Percentiles rank a stretch among this genome's conserved stretches.
phyloP scores from a whole-genome alignment of 2,888 invertebrate species.

The Rapana venosa region DNA sequence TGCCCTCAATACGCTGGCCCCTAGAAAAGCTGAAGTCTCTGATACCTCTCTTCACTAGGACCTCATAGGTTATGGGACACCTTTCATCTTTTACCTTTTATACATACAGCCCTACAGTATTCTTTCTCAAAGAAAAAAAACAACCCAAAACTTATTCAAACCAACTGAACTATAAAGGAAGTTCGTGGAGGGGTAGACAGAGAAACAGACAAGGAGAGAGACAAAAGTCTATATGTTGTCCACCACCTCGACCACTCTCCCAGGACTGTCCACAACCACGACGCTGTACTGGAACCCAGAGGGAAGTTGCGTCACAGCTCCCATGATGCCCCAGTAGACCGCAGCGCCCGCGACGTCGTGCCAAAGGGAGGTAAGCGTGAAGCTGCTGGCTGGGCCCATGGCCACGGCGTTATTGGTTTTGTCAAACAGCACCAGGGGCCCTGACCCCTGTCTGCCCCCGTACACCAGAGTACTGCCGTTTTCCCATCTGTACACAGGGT shows the following conservation, averaged over 20 bases:
- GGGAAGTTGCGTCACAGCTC: conserved; percentile 58
- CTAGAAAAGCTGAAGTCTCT: too few relatives aligned
- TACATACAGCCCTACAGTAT: too few relatives aligned
- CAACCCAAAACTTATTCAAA: too few relatives aligned
- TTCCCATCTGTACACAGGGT: conserved; percentile 21
- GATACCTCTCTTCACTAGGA: too few relatives aligned
- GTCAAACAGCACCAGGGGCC: conserved; percentile 59
- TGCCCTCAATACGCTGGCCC: too few relatives aligned
- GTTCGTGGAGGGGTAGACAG: not conserved
- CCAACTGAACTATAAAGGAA: too few relatives aligned
- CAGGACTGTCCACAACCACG: conserved; percentile 54
- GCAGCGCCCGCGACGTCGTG: conserved; percentile 50
- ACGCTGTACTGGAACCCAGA: conserved; percentile 54
- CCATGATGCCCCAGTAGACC: conserved; percentile 65
- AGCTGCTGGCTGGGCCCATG: conserved; percentile 55
- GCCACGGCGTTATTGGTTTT: conserved; percentile 51
- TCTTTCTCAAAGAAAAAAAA: too few relatives aligned
- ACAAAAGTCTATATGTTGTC: not conserved
- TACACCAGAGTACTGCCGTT: conserved; percentile 48
- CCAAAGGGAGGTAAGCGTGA: conserved; percentile 60
- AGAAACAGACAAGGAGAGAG: not conserved
- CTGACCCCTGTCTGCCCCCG: conserved; percentile 55
- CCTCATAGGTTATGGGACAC: too few relatives aligned
- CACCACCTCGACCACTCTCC: conserved; percentile 60
- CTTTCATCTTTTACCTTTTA: too few relatives aligned